Percentiles rank a stretch among this genome's conserved stretches.
These are phyloP conservation scores for Achlya flavicornis DNA, from an alignment of 2,888 invertebrate genomes.

Conservation along the genomic window DNA sequence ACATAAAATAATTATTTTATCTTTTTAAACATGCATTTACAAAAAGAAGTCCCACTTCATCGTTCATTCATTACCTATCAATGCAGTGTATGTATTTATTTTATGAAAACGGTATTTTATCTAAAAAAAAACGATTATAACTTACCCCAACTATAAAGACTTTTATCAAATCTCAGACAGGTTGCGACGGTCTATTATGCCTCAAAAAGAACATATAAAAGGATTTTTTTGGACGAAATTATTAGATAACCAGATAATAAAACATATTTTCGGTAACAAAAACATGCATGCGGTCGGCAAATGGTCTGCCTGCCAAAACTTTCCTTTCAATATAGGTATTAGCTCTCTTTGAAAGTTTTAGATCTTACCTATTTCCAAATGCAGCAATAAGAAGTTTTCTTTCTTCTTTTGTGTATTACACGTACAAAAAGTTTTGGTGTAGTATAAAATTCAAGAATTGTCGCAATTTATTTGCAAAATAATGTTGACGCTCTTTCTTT, in stretches of 20 bases:
- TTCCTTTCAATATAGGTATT: not conserved
- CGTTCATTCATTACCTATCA: too few relatives aligned
- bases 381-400: not conserved
- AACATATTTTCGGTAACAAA: not conserved
- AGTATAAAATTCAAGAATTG: not conserved
- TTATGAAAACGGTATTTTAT: too few relatives aligned
- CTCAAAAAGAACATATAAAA: not conserved
- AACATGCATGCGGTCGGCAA: conserved; percentile 1
- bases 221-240: not conserved
- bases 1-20: too few relatives aligned
- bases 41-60: too few relatives aligned
- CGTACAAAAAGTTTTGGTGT: too few relatives aligned
- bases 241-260: not conserved
- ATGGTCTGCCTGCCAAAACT: not conserved
- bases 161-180: not conserved
- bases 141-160: not conserved
- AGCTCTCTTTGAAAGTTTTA: not conserved
- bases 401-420: not conserved
- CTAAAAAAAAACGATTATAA: too few relatives aligned
- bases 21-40: too few relatives aligned
- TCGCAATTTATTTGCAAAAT: too few relatives aligned
- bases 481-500: too few relatives aligned
- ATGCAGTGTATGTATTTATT: too few relatives aligned
- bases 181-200: not conserved
- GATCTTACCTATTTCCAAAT: not conserved